phyloP scores from a whole-genome alignment of 1,140 invertebrate species.

The Mya arenaria region DNA sequence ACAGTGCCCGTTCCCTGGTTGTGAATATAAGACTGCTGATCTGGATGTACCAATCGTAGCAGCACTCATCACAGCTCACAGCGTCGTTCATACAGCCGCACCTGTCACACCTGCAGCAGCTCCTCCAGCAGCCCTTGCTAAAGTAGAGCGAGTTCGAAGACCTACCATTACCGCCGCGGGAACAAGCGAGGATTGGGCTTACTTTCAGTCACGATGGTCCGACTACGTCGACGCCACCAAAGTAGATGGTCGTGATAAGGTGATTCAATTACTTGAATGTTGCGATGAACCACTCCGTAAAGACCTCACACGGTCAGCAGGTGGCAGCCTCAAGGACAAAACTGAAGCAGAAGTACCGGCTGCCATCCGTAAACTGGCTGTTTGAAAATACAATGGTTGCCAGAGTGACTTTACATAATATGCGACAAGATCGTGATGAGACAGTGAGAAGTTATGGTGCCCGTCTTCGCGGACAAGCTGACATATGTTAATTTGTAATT shows the following conservation, averaged over 20 bases:
- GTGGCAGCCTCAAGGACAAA: conserved; percentile 48
- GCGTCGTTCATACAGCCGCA: not conserved
- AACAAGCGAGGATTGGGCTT: conserved; percentile 4
- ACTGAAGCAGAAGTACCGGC: conserved; percentile 45
- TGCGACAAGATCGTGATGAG: conserved; percentile 59
- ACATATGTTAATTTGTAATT: conserved; percentile 50
- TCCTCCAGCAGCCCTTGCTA: not conserved
- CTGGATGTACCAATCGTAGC: conserved; percentile 52
- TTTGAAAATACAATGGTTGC: conserved; percentile 58
- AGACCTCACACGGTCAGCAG: conserved; percentile 51
- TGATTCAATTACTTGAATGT: conserved; percentile 60
- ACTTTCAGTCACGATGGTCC: not conserved
- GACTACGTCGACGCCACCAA: conserved; percentile 37
- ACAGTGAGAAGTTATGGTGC: conserved; percentile 49
- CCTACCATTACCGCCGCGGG: conserved; percentile 13
- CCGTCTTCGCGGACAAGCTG: conserved; percentile 50
- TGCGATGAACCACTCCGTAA: conserved; percentile 51
- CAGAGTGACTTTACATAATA: conserved; percentile 53
- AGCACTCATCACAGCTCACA: conserved; percentile 45
- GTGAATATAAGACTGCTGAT: conserved; percentile 47
- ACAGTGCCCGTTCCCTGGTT: conserved; percentile 54
- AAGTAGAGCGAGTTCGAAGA: conserved; percentile 56
- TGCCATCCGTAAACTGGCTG: conserved; percentile 55
- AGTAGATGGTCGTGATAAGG: conserved; percentile 31
- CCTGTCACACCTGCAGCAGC: no score